Evolutionary conservation across 2,113 vertebrate genomes (phyloP).

Genomic region (Panurus biarmicus): DNA sequence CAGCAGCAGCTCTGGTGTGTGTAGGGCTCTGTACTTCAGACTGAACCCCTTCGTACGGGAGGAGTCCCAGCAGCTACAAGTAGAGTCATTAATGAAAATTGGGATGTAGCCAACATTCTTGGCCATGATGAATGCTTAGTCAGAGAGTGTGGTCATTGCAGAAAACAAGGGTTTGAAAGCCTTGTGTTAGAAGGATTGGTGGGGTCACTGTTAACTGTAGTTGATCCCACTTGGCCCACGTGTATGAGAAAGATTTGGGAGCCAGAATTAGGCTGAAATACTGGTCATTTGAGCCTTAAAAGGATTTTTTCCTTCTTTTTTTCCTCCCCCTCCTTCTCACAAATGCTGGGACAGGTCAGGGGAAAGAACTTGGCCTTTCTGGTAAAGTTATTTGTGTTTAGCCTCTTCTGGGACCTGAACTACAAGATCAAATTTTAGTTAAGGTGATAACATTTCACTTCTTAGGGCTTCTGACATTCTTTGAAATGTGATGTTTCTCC

Average conservation of each 20-base stretch:
- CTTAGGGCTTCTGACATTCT: slow-evolving; percentile 4
- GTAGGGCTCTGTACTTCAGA: neutral
- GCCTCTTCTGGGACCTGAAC: neutral
- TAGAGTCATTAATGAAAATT: neutral
- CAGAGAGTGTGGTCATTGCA: neutral
- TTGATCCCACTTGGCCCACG: neutral
- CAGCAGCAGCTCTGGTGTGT: neutral
- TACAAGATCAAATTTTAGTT: slow-evolving; percentile 36
- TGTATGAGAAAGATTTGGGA: neutral
- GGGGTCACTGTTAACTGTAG: neutral
- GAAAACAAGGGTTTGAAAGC: neutral
- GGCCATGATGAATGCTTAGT: neutral
- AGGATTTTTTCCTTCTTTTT: neutral
- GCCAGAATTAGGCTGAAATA: neutral
- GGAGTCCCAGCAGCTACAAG: neutral
- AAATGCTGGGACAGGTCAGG: neutral
- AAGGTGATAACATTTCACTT: slow-evolving; percentile 34
- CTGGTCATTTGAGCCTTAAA: neutral
- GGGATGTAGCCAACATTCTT: neutral
- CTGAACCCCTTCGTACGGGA: fast-evolving
- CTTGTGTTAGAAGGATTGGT: neutral
- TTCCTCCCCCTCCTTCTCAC: neutral
- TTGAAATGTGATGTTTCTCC: slow-evolving; percentile 24
- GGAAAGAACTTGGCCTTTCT: neutral
- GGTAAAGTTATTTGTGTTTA: neutral